Conservation (phyloP, 1,140 invertebrate genomes). For the Aphelinus certus region DNA sequence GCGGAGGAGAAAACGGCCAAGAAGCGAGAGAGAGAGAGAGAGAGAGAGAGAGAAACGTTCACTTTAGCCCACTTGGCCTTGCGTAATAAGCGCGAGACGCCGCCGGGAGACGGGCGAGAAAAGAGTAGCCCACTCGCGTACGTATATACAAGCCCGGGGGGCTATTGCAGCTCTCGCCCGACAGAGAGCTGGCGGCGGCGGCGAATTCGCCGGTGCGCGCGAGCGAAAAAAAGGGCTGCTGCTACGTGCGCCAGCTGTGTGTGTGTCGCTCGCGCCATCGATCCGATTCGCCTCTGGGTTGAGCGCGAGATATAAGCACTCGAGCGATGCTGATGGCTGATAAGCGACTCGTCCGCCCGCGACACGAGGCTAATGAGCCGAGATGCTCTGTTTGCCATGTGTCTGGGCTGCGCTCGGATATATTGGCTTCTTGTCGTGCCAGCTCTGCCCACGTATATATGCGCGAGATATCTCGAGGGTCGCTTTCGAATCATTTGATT, state of each 20-base stretch:
- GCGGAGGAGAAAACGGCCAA: neutral
- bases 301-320: conserved; percentile 34
- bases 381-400: neutral
- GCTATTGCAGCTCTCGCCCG: no score
- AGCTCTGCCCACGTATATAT: no score
- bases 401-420: neutral
- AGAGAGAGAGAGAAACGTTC: conserved; percentile 17
- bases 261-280: conserved; percentile 20
- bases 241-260: no score
- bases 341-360: neutral
- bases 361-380: conserved; percentile 12
- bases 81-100: conserved; percentile 15
- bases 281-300: conserved; percentile 45
- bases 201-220: no score
- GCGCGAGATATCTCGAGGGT: no score
- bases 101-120: neutral
- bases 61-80: conserved; percentile 16
- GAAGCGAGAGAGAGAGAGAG: neutral
- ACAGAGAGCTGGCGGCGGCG: no score
- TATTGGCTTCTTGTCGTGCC: no score
- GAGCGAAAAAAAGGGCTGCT: no score
- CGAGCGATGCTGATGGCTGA: neutral
- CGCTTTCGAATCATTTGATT: no score
- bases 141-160: conserved; percentile 10
- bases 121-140: neutral